These are phyloP conservation scores for Axinella damicornis DNA, from an alignment of 37 sponge, comb jelly and placozoan species.

Conservation along the genomic window DNA sequence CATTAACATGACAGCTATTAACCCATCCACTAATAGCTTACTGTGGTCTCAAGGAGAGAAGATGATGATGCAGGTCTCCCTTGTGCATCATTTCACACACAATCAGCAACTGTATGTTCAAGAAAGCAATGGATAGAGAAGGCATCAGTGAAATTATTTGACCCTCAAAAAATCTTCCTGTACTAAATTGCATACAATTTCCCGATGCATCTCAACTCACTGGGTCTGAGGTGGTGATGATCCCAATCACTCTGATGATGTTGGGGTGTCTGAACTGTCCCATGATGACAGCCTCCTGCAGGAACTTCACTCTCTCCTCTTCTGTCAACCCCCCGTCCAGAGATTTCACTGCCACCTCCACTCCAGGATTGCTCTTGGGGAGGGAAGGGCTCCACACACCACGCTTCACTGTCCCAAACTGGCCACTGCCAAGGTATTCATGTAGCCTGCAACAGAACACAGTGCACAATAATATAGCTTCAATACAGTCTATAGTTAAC, in stretches of 20 bases:
- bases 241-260: background rate
- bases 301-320: background rate
- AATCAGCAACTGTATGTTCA: background rate
- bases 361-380: background rate
- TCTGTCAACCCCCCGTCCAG: background rate
- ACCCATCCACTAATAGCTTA: background rate
- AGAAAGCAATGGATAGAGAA: background rate
- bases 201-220: background rate
- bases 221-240: background rate
- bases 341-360: background rate
- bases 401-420: too few species aligned
- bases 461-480: too few species aligned
- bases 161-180: too few species aligned
- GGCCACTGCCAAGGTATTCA: too few species aligned
- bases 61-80: background rate
- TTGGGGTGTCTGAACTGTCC: background rate
- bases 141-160: too few species aligned
- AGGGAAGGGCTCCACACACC: background rate
- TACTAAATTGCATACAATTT: too few species aligned
- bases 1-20: too few species aligned
- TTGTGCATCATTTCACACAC: slow-evolving; percentile 33
- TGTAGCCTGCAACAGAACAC: too few species aligned
- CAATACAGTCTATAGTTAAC: too few species aligned
- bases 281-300: slow-evolving; percentile 13
- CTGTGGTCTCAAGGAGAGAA: background rate